phyloP scores from a whole-genome alignment of 2,888 invertebrate genomes.

The Notocelia uddmanniana region DNA sequence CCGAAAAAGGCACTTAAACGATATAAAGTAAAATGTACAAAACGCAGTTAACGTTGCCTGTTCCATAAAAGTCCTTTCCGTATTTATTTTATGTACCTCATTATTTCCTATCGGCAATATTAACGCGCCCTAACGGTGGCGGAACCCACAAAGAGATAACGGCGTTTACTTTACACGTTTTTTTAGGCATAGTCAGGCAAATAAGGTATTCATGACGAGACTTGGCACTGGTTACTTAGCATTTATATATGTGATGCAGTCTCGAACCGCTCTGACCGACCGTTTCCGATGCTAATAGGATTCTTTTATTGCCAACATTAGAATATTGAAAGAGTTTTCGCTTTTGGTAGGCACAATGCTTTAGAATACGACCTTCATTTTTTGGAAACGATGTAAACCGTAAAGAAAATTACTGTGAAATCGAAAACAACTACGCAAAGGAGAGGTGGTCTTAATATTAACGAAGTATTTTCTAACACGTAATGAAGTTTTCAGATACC shows the following conservation, averaged over 20 bases:
- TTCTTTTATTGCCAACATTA: constrained; percentile 73
- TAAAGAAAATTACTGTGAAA: constrained; percentile 26
- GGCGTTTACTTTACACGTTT: constrained; percentile 32
- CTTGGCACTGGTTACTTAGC: constrained; percentile 44
- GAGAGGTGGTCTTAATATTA: not conserved
- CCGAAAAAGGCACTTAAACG: not conserved
- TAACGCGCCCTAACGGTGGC: constrained; percentile 24
- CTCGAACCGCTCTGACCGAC: constrained; percentile 51
- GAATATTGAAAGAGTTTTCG: constrained; percentile 70
- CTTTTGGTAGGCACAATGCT: constrained; percentile 59
- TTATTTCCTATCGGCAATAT: constrained; percentile 31
- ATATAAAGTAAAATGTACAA: constrained; percentile 6
- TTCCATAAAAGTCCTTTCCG: not conserved
- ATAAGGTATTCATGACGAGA: constrained; percentile 49
- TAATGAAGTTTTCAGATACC: no score
- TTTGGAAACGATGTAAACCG: constrained; percentile 14
- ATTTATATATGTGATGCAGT: constrained; percentile 48
- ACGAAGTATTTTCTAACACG: constrained; percentile 6
- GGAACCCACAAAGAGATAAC: constrained; percentile 33
- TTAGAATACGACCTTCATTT: constrained; percentile 43
- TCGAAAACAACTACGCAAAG: not conserved
- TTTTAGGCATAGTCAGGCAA: constrained; percentile 32
- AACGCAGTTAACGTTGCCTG: constrained; percentile 7
- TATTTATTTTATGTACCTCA: constrained; percentile 23
- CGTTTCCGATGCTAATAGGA: constrained; percentile 66